Evolutionary conservation across 2,888 invertebrate genomes (phyloP).

Genomic region (Andrena haemorrhoa): DNA sequence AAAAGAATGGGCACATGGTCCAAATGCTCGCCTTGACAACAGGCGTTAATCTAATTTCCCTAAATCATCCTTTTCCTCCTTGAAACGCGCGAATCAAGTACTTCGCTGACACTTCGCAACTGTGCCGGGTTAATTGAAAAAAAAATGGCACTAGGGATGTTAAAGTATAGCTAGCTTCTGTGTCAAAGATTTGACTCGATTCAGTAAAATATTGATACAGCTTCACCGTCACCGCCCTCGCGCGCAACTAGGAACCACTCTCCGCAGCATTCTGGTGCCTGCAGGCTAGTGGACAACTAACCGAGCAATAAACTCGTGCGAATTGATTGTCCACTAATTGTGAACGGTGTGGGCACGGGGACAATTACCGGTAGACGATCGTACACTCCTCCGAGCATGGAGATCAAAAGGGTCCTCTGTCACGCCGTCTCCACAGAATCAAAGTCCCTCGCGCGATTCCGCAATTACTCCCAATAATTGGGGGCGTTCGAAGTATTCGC

Average conservation of each 20-base stretch:
- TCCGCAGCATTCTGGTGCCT: neutral
- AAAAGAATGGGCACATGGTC: conserved; percentile 18
- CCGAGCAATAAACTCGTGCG: neutral
- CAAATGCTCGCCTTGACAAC: conserved; percentile 3
- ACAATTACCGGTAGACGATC: neutral
- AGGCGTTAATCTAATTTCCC: neutral
- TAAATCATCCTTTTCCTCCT: neutral
- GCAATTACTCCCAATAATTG: conserved; percentile 32
- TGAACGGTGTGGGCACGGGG: neutral
- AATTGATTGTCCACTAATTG: neutral
- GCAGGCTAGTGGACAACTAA: neutral
- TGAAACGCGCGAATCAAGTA: neutral
- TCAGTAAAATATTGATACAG: too few relatives aligned
- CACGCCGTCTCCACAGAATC: conserved; percentile 12
- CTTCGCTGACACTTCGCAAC: neutral
- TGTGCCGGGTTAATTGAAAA: conserved; percentile 13
- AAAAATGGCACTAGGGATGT: neutral
- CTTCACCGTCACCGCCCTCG: too few relatives aligned
- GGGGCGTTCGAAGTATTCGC: conserved; percentile 2
- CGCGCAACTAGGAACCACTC: too few relatives aligned
- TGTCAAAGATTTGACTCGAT: too few relatives aligned
- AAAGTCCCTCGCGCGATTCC: conserved; percentile 2
- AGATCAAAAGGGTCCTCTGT: neutral
- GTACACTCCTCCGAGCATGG: neutral
- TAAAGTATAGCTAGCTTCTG: too few relatives aligned